Evolutionary conservation across 2,113 vertebrate genomes (phyloP).

Genomic region (Paracanthobrama guichenoti): DNA sequence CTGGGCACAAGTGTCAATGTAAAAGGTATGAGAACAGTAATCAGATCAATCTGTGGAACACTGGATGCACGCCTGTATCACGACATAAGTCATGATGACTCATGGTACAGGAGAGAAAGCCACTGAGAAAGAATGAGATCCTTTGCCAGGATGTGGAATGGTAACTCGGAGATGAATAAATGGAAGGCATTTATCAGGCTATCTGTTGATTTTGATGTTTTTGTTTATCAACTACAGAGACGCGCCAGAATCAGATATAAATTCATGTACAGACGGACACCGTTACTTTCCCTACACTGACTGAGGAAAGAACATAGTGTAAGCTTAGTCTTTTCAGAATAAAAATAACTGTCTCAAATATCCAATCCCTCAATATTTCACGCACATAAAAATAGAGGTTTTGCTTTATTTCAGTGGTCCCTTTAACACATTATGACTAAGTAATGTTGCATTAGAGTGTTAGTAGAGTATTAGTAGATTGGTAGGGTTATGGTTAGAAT

Average conservation of each 20-base stretch:
- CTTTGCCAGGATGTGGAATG: slow-evolving; percentile 41
- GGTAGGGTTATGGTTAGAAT: no score
- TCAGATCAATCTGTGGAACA: slow-evolving; percentile 28
- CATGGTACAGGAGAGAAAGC: slow-evolving; percentile 21
- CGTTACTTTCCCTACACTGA: slow-evolving; percentile 11
- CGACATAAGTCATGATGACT: not conserved
- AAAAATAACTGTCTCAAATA: not conserved
- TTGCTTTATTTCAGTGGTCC: no score
- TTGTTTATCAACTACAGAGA: slow-evolving; percentile 55
- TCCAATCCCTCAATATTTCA: not conserved
- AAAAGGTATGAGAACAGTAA: slow-evolving; percentile 23
- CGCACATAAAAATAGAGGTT: not conserved
- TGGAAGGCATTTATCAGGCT: slow-evolving; percentile 55
- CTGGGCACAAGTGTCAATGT: slow-evolving; percentile 21
- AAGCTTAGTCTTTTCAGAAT: not conserved
- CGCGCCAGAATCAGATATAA: slow-evolving; percentile 52
- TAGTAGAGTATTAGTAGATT: no score
- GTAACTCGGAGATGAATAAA: slow-evolving; percentile 35
- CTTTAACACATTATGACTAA: no score
- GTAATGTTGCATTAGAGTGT: no score
- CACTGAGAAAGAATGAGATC: slow-evolving; percentile 43
- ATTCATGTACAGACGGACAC: slow-evolving; percentile 20
- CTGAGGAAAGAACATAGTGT: slow-evolving; percentile 6
- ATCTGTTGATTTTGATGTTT: slow-evolving; percentile 31
- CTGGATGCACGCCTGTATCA: not conserved